Conservation (phyloP, 2,888 invertebrate genomes). For the Callyntrura sp. region DNA sequence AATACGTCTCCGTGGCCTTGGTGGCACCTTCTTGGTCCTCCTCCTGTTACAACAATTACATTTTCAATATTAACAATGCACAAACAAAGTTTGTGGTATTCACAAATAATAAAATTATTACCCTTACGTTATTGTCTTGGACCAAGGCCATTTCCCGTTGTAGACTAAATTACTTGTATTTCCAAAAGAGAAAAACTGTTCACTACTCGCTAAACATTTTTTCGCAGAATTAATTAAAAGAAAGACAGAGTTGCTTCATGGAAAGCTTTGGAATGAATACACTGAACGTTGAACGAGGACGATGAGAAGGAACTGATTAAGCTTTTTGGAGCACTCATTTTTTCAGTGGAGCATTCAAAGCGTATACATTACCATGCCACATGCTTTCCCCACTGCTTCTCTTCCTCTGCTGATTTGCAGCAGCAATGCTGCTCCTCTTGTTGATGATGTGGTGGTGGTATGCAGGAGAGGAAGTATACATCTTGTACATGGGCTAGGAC, state of each 20-base stretch:
- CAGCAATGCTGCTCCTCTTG: not conserved
- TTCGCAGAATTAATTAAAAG: constrained; percentile 6
- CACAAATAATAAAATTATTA: not conserved
- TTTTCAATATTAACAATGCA: too few species aligned
- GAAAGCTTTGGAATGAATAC: constrained; percentile 40
- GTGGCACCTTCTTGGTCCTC: constrained; percentile 43
- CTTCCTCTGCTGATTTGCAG: not conserved
- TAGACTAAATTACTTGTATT: not conserved
- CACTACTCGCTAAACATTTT: not conserved
- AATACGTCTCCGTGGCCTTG: constrained; percentile 25
- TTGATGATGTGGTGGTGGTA: not conserved
- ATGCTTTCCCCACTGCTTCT: constrained; percentile 38
- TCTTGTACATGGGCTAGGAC: not conserved
- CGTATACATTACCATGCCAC: constrained; percentile 27
- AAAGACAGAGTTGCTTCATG: constrained; percentile 41
- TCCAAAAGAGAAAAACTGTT: not conserved
- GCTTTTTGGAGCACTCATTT: constrained; percentile 10
- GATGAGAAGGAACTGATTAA: constrained; percentile 18
- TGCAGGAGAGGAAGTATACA: not conserved
- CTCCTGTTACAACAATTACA: constrained; percentile 23
- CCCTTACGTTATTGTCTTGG: constrained; percentile 52
- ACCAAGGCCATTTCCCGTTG: constrained; percentile 51
- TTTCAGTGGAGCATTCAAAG: not conserved
- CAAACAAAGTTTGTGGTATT: too few species aligned
- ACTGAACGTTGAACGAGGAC: not conserved